Evolutionary conservation across 1,140 invertebrate species (phyloP).

Genomic region (Drosophila novamexicana): DNA sequence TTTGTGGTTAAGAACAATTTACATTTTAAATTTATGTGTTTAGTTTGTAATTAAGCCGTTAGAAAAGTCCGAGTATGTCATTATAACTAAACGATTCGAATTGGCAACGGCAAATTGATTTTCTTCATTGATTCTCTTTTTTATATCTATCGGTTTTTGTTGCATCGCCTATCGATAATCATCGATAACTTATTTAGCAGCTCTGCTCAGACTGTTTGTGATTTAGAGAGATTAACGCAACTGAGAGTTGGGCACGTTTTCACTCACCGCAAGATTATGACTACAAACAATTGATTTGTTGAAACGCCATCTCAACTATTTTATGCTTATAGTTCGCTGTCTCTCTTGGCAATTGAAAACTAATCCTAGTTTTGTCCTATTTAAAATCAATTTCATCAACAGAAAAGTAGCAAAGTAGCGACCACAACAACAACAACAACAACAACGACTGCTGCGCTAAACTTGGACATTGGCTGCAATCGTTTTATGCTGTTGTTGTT

Average conservation of each 20-base stretch:
- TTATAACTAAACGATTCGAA: neutral
- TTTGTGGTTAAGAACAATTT: constrained; percentile 48
- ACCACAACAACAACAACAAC: constrained; percentile 8
- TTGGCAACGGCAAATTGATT: neutral
- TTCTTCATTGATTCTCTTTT: too few species aligned
- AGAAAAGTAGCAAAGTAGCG: constrained; percentile 19
- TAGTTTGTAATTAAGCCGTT: constrained; percentile 41
- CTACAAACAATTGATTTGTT: constrained; percentile 6
- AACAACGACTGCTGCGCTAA: neutral
- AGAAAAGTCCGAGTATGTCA: neutral
- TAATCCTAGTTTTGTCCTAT: constrained; percentile 26
- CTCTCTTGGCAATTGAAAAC: constrained; percentile 5
- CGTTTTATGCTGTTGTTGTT: constrained; percentile 15
- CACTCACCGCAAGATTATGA: neutral
- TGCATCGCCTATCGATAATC: too few species aligned
- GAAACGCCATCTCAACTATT: neutral
- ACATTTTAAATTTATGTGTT: constrained; percentile 42
- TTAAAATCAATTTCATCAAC: constrained; percentile 46
- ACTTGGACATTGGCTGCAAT: constrained; percentile 13
- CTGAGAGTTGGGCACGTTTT: too few species aligned
- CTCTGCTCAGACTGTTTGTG: too few species aligned
- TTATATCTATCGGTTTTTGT: too few species aligned
- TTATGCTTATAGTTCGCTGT: constrained; percentile 13
- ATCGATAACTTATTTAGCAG: too few species aligned
- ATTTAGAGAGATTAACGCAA: too few species aligned